Evolutionary conservation across 2,113 vertebrate genomes (phyloP).

Genomic region (Saccopteryx leptura): DNA sequence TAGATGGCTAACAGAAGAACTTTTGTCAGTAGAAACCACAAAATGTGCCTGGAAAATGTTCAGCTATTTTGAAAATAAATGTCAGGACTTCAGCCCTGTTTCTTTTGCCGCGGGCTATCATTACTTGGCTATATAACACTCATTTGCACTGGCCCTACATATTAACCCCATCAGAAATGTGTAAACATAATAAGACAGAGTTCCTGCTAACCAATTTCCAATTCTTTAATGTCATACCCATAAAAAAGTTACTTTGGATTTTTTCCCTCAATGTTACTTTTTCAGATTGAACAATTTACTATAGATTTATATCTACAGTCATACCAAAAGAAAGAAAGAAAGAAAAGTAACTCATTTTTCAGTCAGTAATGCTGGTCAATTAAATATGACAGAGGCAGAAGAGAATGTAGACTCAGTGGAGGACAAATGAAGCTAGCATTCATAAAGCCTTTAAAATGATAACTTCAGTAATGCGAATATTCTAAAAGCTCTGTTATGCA

Average conservation of each 20-base stretch:
- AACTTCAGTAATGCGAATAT: background rate
- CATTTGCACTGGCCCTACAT: slow-evolving; percentile 59
- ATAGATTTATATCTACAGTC: background rate
- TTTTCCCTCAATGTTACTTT: slow-evolving; percentile 38
- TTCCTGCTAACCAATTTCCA: background rate
- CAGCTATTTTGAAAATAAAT: slow-evolving; percentile 83
- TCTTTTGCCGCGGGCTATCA: slow-evolving; percentile 60
- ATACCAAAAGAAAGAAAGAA: background rate
- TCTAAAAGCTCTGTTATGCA: background rate
- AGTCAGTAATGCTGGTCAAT: background rate
- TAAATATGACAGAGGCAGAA: slow-evolving; percentile 39
- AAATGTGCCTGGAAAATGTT: slow-evolving; percentile 79
- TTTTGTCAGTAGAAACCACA: slow-evolving; percentile 75
- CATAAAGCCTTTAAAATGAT: background rate
- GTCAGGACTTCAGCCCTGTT: slow-evolving; percentile 74
- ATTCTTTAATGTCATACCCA: background rate
- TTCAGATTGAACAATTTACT: background rate
- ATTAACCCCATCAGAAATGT: slow-evolving; percentile 68
- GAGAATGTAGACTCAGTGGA: background rate
- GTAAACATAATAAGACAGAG: slow-evolving; percentile 64
- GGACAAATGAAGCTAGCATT: background rate
- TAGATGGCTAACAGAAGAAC: slow-evolving; percentile 80
- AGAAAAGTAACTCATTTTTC: slow-evolving; percentile 20
- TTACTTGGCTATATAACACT: slow-evolving; percentile 63
- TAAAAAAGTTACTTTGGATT: slow-evolving; percentile 9